Evolutionary conservation across 2,888 invertebrate species (phyloP).

Genomic region (Mactromeris polynyma): DNA sequence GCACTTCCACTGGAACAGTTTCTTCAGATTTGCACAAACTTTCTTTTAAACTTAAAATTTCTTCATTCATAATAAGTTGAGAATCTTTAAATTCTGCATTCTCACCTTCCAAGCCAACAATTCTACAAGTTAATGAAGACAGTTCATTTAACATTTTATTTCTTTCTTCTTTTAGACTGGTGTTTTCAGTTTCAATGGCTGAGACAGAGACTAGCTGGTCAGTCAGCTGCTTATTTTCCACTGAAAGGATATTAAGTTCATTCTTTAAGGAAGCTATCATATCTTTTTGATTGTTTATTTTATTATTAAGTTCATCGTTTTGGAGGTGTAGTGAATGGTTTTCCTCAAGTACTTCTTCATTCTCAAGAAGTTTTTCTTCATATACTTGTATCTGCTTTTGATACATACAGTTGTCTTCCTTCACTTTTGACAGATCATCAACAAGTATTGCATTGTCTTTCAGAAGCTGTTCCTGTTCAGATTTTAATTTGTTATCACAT

Average conservation of each 20-base stretch:
- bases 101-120: constrained; percentile 9
- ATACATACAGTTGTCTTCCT: constrained; percentile 60
- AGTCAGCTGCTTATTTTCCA: constrained; percentile 66
- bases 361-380: constrained; percentile 62
- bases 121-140: constrained; percentile 15
- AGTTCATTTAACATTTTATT: constrained; percentile 16
- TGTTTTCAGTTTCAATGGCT: constrained; percentile 44
- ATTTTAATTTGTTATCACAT: constrained; percentile 15
- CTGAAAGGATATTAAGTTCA: constrained; percentile 59
- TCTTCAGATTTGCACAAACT: not conserved
- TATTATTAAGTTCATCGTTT: constrained; percentile 76
- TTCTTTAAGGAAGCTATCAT: constrained; percentile 68
- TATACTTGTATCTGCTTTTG: constrained; percentile 65
- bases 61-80: constrained; percentile 35
- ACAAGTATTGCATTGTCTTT: constrained; percentile 49
- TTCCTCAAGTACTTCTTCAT: constrained; percentile 60
- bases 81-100: constrained; percentile 24
- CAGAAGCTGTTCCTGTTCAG: constrained; percentile 33
- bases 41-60: constrained; percentile 35
- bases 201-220: constrained; percentile 58
- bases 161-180: constrained; percentile 37
- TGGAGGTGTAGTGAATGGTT: constrained; percentile 66
- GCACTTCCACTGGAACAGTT: not conserved
- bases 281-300: constrained; percentile 75
- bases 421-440: constrained; percentile 55